Conservation (phyloP, 2,888 invertebrate species). For the Hirtodrosophila histrioides region DNA sequence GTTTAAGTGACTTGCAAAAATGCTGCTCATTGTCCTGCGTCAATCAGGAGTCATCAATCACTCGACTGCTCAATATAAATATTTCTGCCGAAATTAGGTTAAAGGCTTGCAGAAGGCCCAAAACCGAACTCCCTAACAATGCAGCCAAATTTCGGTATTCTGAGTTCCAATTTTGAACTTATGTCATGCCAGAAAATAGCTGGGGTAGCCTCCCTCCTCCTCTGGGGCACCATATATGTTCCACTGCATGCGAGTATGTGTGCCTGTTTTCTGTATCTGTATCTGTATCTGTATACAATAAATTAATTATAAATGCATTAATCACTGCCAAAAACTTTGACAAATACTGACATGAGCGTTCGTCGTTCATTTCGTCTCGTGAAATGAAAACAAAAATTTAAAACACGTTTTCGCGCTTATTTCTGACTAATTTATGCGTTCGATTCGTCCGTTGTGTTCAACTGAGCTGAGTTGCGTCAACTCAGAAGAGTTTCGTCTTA, state of each 20-base stretch:
- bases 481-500: conserved; percentile 43
- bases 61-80: conserved; percentile 68
- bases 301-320: conserved; percentile 83
- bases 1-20: conserved; percentile 73
- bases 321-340: conserved; percentile 81
- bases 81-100: conserved; percentile 78
- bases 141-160: conserved; percentile 7
- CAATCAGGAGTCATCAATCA: conserved; percentile 73
- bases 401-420: conserved; percentile 81
- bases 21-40: conserved; percentile 56
- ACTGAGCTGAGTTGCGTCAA: conserved; percentile 38
- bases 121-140: conserved; percentile 1
- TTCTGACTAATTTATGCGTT: conserved; percentile 78
- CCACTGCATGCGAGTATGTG: not conserved
- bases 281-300: conserved; percentile 60
- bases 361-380: conserved; percentile 62
- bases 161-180: conserved; percentile 57
- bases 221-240: conserved; percentile 14
- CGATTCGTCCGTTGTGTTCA: conserved; percentile 62
- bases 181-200: conserved; percentile 66
- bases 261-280: not conserved
- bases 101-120: conserved; percentile 61
- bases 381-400: conserved; percentile 79
- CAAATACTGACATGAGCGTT: conserved; percentile 81
- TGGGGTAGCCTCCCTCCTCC: conserved; percentile 34